Evolutionary conservation across 2,113 vertebrate species (phyloP), one percentile per base, ranked within the genome.

Genomic region (Syrmaticus mikado): DNA sequence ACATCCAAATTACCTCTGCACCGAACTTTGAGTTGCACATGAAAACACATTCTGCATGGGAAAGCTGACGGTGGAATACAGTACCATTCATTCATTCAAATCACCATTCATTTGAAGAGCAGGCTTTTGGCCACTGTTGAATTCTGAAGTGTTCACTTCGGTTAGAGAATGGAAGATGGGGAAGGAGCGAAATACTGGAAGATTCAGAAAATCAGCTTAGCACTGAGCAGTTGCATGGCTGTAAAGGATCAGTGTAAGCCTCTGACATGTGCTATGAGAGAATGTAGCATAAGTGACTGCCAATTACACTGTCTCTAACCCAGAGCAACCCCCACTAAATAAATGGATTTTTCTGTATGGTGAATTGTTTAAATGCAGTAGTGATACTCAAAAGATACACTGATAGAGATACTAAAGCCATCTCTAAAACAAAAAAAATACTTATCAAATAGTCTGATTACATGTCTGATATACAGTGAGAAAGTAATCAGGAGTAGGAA

Each of bases 141-240:
- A 62, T 55, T 43, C 70, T 11, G 14, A 81, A 36, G 38, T 2
- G 3, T 57, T 86, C 86, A 77, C 92, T 78, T 21, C 40, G 58
- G 65, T 71, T 67, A 45, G 48, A 50, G 52, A 48, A n/a, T 0
- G 1, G 65, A 64, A 93, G 46, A 74, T 6, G 28, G 20, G 2
- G 15, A 52, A 92, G 57, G 61, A 64, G 82, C 6, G 18, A 89
- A 94, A 82, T 53, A 66, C 48, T 74, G 78, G 48, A 82, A 74
- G 13, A 82, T 65, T 17, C 66, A 72, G 71, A 92, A 79, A 94
- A 96, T 84, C 81, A 89, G 86, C 88, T 93, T 94, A 96, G 62
- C 5, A 1, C 28, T 3, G 36, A 58, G 61, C 52, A 74, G 57
- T 64, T 92, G 66, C 46, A 83, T 78, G 58, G 74, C 9, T 0